A percentile compares a stretch with the other conserved stretches of the same genome.
These are phyloP conservation scores for Cisticola juncidis DNA, from an alignment of 2,113 vertebrate species.

Conservation along the genomic window DNA sequence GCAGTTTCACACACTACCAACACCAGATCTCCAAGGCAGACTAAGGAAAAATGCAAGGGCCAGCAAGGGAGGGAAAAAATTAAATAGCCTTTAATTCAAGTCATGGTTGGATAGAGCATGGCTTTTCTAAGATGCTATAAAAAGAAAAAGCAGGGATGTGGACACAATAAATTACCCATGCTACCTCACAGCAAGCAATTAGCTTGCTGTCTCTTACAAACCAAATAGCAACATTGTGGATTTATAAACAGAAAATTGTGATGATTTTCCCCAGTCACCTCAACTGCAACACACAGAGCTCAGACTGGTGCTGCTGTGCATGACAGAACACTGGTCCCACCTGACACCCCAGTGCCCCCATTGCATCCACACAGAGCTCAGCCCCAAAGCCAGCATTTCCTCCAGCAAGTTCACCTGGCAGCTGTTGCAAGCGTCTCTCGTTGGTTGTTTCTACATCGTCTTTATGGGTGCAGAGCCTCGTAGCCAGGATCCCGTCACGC, in stretches of 20 bases:
- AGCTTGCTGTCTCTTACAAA: not conserved
- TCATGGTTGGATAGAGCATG: accelerated
- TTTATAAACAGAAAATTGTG: not conserved
- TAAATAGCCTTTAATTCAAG: not conserved
- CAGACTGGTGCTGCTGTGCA: not conserved
- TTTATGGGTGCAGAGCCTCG: constrained; percentile 93
- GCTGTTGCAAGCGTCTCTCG: constrained; percentile 79
- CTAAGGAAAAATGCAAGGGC: not conserved
- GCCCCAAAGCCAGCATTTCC: not conserved
- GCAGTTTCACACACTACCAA: not conserved
- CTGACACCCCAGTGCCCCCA: not conserved
- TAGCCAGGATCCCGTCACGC: constrained; percentile 91
- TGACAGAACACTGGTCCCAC: not conserved
- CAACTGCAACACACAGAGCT: not conserved
- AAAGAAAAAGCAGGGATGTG: not conserved
- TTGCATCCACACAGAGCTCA: not conserved
- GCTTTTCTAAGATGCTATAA: not conserved
- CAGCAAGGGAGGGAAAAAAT: not conserved
- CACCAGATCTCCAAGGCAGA: not conserved
- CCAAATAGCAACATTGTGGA: not conserved
- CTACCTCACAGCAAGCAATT: not conserved
- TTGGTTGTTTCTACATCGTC: constrained; percentile 95
- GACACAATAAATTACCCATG: not conserved
- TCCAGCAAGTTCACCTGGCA: constrained; percentile 78
- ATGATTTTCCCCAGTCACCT: not conserved